Percentiles rank a stretch among this genome's conserved stretches.
Conservation (phyloP, 1,140 invertebrate genomes). For the Anastrepha obliqua region DNA sequence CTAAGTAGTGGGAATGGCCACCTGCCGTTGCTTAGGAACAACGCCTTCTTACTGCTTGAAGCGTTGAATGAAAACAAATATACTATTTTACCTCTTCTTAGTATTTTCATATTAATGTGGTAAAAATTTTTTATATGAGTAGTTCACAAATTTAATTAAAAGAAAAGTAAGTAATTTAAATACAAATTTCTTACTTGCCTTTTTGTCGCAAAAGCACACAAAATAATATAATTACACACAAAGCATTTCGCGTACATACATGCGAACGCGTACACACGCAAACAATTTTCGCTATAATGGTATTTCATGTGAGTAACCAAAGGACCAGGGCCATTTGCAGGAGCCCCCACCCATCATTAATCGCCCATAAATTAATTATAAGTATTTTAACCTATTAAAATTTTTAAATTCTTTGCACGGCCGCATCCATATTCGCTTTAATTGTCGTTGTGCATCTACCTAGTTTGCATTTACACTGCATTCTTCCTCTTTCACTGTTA, state of each 20-base stretch:
- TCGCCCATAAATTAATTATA: constrained; percentile 8
- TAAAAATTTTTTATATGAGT: too few relatives aligned
- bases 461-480: not conserved
- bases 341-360: not conserved
- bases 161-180: not conserved
- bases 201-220: not conserved
- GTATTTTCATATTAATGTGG: too few relatives aligned
- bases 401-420: constrained; percentile 14
- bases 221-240: not conserved
- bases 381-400: constrained; percentile 17
- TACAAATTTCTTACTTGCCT: not conserved
- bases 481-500: constrained; percentile 19
- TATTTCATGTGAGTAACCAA: too few relatives aligned
- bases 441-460: constrained; percentile 16
- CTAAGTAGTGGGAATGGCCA: too few relatives aligned
- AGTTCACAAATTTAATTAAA: too few relatives aligned
- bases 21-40: too few relatives aligned
- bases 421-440: constrained; percentile 15
- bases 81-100: too few relatives aligned
- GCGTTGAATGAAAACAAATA: too few relatives aligned
- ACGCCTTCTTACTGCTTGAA: too few relatives aligned
- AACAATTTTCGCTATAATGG: too few relatives aligned
- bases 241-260: not conserved
- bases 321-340: not conserved
- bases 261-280: not conserved